These are phyloP conservation scores for Festucalex cinctus DNA, from an alignment of 2,113 vertebrate species.

Conservation along the genomic window DNA sequence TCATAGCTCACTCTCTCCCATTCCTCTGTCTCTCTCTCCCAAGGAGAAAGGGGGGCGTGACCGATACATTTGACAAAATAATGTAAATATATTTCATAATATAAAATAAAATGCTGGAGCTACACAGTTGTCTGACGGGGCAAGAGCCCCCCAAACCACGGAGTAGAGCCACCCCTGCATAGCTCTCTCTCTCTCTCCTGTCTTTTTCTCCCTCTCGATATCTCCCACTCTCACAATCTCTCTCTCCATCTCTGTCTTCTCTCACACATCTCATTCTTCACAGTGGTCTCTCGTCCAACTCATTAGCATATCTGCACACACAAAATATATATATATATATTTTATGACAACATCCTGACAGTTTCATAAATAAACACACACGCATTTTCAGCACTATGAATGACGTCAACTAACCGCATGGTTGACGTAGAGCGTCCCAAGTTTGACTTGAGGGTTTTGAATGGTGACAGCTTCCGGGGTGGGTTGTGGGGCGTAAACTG, in stretches of 20 bases:
- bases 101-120: too few species aligned
- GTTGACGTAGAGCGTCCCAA: not conserved
- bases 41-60: too few species aligned
- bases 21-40: not conserved
- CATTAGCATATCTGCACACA: not conserved
- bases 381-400: not conserved
- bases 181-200: not conserved
- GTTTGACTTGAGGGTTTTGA: slow-evolving; percentile 3
- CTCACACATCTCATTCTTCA: not conserved
- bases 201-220: not conserved
- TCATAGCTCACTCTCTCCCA: slow-evolving; percentile 5
- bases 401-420: not conserved
- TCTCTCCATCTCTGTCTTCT: not conserved
- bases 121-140: too few species aligned
- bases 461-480: not conserved
- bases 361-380: not conserved
- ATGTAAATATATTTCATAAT: too few species aligned
- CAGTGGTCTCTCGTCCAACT: not conserved
- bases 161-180: too few species aligned
- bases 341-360: not conserved
- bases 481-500: not conserved
- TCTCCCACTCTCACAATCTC: not conserved
- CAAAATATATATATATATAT: not conserved
- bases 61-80: too few species aligned
- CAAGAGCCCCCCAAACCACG: too few species aligned